Evolutionary conservation across 1,140 invertebrate genomes (phyloP), one percentile per base, ranked within the genome.

Genomic region (Charaxes varanes): DNA sequence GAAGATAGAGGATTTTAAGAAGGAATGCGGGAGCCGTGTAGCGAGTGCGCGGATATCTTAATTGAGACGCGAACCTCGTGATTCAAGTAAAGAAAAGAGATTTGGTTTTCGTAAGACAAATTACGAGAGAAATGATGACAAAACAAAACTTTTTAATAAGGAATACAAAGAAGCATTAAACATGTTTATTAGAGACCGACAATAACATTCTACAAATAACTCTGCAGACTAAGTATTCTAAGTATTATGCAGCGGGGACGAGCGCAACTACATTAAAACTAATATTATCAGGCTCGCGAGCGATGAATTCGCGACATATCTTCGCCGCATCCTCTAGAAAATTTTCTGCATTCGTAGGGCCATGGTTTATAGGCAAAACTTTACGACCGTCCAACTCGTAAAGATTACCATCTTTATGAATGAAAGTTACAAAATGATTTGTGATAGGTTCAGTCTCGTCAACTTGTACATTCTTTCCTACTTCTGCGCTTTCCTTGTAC

Each of bases 371-470:
- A 5, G 96, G 94, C 53, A 87, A 89, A 22, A 88, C 81, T 67
- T 95, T 96, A 44, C 94, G 87, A 2, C 96, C 96, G 88, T 98
- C 95, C 45, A 98, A 74, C 84, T 98, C 96, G 72, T 94, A 97
- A 0, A 98, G 80, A 12, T 80, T 68, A 6, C 93, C 94, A 80
- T 95, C 89, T 57, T 91, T 92, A 35, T 94, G 87, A 28, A 97
- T 86, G 62, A 98, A 92, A 3, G 95, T 90, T 11, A 98, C 88
- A 81, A 97, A 98, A 79, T 98, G 96, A 67, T 94, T 90, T 51
- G 91, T 91, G 1, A 44, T 19, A 4, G 42, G 19, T 19, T 33
- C 42, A 18, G 10, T 45, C n/a, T 45, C 28, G 14, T 37, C 40
- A 6, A n/a, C 15, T 1, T 3, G 8, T 19, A n/a, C 12, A 14